phyloP scores from a whole-genome alignment of 2,113 vertebrate genomes.

The Melospiza georgiana region DNA sequence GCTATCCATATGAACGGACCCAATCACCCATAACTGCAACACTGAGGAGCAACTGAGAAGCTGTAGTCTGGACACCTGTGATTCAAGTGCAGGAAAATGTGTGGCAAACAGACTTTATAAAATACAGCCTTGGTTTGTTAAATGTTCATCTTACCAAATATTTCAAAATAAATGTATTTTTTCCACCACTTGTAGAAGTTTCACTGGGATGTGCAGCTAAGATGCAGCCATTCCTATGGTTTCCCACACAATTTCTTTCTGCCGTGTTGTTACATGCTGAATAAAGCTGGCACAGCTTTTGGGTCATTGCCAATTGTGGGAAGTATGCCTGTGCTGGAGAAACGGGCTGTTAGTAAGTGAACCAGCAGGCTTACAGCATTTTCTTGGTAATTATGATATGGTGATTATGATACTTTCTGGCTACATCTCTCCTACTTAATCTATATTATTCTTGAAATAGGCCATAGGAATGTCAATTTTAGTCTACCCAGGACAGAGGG shows the following conservation, averaged over 20 bases:
- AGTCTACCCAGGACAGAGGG: not conserved
- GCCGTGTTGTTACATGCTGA: not conserved
- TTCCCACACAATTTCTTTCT: not conserved
- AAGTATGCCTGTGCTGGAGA: not conserved
- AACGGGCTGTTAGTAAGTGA: not conserved
- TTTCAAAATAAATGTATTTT: not conserved
- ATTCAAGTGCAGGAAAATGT: not conserved
- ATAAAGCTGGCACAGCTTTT: not conserved
- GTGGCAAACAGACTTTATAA: not conserved
- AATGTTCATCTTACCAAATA: not conserved
- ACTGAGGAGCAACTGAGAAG: not conserved
- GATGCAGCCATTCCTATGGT: rapidly evolving
- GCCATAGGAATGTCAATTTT: not conserved
- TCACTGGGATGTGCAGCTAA: not conserved
- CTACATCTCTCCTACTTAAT: not conserved
- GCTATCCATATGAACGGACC: not conserved
- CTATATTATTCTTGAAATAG: not conserved
- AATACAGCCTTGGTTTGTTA: not conserved
- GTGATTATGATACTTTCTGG: not conserved
- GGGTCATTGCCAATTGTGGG: not conserved
- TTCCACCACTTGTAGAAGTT: not conserved
- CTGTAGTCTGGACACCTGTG: not conserved
- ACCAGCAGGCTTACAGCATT: conserved; percentile 7
- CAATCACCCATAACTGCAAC: not conserved
- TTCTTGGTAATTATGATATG: not conserved